These are phyloP conservation scores for Nymphicus hollandicus DNA, from an alignment of 2,113 vertebrate species.

Conservation along the genomic window DNA sequence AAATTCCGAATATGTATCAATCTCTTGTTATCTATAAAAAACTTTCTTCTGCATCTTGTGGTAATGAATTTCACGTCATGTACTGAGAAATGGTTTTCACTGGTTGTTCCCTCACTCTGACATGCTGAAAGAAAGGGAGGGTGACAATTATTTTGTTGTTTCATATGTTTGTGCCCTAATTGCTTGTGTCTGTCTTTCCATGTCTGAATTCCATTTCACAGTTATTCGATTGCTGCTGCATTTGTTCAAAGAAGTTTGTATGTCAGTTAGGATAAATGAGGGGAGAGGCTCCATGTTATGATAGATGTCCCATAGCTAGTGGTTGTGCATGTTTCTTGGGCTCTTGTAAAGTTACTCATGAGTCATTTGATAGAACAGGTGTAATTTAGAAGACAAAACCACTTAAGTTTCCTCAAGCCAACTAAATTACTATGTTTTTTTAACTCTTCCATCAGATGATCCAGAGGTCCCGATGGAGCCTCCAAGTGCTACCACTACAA, in stretches of 20 bases:
- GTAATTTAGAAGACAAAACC: not conserved
- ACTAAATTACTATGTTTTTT: not conserved
- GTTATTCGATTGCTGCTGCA: not conserved
- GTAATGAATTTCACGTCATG: rapidly evolving
- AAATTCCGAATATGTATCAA: not conserved
- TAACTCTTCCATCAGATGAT: conserved; percentile 71
- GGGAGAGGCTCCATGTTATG: not conserved
- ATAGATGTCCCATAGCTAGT: not conserved
- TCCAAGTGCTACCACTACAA: conserved; percentile 97
- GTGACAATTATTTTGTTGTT: not conserved
- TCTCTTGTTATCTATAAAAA: not conserved
- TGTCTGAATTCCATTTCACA: not conserved
- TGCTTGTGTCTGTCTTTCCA: not conserved
- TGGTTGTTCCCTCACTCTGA: not conserved
- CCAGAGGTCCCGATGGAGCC: conserved; percentile 92
- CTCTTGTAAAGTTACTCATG: not conserved
- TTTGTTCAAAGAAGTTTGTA: not conserved
- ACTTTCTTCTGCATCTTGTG: not conserved
- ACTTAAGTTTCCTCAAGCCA: not conserved
- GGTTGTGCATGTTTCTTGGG: not conserved
- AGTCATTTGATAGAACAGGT: not conserved
- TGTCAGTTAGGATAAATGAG: not conserved
- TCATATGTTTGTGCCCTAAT: not conserved
- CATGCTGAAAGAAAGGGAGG: not conserved
- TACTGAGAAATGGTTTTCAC: not conserved